Conservation (phyloP, 2,888 invertebrate genomes). For the Bellardia bayeri region DNA sequence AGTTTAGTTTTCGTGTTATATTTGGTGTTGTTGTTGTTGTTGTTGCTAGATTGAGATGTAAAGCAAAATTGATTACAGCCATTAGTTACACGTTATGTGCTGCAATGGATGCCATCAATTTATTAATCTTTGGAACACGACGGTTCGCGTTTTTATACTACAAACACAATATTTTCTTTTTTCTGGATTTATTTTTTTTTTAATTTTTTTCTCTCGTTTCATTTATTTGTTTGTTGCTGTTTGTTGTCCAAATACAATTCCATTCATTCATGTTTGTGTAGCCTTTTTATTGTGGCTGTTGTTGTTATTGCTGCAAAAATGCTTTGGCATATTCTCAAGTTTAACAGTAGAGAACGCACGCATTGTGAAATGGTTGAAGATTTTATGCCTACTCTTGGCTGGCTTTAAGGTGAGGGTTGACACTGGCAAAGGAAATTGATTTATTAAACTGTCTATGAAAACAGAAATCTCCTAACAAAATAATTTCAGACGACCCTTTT, state of each 20-base stretch:
- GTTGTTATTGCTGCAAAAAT: constrained; percentile 1
- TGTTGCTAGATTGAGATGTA: constrained; percentile 85
- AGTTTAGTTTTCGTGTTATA: constrained; percentile 58
- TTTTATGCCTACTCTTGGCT: constrained; percentile 26
- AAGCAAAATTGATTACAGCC: constrained; percentile 85
- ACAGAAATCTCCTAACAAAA: too few relatives aligned
- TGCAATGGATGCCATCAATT: constrained; percentile 85
- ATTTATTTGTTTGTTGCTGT: constrained; percentile 67
- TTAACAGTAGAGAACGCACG: constrained; percentile 60
- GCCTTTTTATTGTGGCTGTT: constrained; percentile 56
- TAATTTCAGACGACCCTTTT: too few relatives aligned
- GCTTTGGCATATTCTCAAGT: constrained; percentile 62
- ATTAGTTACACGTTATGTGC: constrained; percentile 85
- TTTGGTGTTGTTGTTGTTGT: constrained; percentile 48
- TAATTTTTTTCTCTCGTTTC: constrained; percentile 57
- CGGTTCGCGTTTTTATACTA: constrained; percentile 79
- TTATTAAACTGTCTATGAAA: too few relatives aligned
- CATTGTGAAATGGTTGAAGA: constrained; percentile 54
- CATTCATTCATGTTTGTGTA: constrained; percentile 73
- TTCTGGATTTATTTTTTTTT: constrained; percentile 50
- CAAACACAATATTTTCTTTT: constrained; percentile 64
- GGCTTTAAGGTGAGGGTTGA: constrained; percentile 11
- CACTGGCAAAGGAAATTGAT: constrained; percentile 20
- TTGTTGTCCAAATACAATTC: constrained; percentile 65
- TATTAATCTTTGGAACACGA: constrained; percentile 85